Percentiles rank a stretch among this genome's conserved stretches.
phyloP scores from a whole-genome alignment of 2,888 invertebrate genomes.

The Erebia aethiops region DNA sequence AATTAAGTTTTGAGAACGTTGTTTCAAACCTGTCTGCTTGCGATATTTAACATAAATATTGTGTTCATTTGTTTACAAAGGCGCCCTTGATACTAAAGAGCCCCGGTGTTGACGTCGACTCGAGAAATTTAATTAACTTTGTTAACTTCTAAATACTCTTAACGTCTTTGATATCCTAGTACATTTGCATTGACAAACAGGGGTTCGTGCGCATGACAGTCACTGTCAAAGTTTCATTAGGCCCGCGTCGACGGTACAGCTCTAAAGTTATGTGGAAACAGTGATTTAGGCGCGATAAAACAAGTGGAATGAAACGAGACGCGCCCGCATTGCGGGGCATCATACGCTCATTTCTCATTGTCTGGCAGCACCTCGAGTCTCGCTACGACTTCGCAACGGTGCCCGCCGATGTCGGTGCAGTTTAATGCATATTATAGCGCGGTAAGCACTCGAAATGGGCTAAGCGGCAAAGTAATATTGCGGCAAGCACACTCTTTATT shows the following conservation, averaged over 20 bases:
- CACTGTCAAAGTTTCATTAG: constrained; percentile 78
- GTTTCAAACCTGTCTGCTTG: constrained; percentile 66
- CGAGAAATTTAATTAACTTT: constrained; percentile 81
- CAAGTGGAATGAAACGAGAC: constrained; percentile 69
- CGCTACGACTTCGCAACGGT: constrained; percentile 64
- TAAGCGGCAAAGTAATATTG: constrained; percentile 72
- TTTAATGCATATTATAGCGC: constrained; percentile 81
- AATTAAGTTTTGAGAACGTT: constrained; percentile 69
- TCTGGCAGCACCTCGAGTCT: constrained; percentile 57
- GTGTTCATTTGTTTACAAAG: constrained; percentile 75
- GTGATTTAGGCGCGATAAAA: constrained; percentile 79
- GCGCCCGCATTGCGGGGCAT: constrained; percentile 77
- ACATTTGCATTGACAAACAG: constrained; percentile 75
- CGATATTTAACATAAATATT: constrained; percentile 77
- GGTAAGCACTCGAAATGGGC: constrained; percentile 75
- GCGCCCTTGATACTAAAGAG: constrained; percentile 75
- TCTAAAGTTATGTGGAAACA: constrained; percentile 72
- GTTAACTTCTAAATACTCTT: constrained; percentile 82
- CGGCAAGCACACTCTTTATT: constrained; percentile 71
- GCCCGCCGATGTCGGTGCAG: constrained; percentile 62
- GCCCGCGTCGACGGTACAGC: constrained; percentile 47
- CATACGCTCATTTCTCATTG: constrained; percentile 80
- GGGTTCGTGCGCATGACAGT: constrained; percentile 72
- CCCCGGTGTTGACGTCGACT: constrained; percentile 73
- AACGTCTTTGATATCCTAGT: constrained; percentile 79